Percentiles rank a stretch among this genome's conserved stretches.
Conservation (phyloP, 1,140 invertebrate species). For the Aphelenchoides besseyi region DNA sequence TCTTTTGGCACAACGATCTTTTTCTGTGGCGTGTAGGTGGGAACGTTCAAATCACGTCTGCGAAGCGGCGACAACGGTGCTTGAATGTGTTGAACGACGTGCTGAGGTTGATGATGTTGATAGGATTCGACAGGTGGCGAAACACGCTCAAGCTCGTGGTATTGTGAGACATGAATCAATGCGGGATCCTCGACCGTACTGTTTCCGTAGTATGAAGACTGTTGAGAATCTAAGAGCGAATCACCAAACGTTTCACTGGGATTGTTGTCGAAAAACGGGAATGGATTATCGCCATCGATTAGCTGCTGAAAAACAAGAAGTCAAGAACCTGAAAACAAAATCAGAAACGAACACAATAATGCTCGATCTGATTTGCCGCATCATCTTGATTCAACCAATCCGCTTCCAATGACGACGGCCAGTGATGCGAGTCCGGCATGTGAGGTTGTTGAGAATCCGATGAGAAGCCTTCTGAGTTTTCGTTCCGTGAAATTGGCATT, state of each 20-base stretch:
- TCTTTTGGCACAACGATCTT: neutral
- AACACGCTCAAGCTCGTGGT: neutral
- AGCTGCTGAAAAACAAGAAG: neutral
- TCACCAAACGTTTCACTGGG: neutral
- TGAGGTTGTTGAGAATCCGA: too few species aligned
- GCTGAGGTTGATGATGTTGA: neutral
- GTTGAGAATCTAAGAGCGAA: constrained; percentile 9
- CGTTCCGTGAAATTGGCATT: constrained; percentile 7
- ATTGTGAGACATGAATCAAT: neutral
- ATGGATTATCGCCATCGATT: neutral
- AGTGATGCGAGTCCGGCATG: neutral
- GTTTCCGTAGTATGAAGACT: constrained; percentile 1
- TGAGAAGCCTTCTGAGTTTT: too few species aligned
- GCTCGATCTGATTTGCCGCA: neutral
- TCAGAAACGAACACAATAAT: too few species aligned
- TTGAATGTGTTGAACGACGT: neutral
- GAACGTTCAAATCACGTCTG: neutral
- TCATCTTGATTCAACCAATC: constrained; percentile 3
- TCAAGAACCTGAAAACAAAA: too few species aligned
- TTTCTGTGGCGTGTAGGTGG: neutral
- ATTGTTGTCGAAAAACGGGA: neutral
- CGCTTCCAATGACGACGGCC: neutral
- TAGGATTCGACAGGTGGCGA: neutral
- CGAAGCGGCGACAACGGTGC: neutral
- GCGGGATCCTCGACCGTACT: neutral